phyloP scores from a whole-genome alignment of 2,888 invertebrate species.

The Cremastobaeus sp. region DNA sequence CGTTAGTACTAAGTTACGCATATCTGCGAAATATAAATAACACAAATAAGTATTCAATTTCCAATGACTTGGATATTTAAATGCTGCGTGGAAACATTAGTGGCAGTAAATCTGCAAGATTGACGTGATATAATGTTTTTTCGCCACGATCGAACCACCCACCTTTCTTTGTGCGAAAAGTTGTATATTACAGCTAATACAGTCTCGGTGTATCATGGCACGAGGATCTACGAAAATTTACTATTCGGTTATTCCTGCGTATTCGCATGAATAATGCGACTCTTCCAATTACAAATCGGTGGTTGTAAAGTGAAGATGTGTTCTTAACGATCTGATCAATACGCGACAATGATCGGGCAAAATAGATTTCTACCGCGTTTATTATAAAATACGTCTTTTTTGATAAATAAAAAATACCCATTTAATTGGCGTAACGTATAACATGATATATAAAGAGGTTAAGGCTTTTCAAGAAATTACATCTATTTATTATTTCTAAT shows the following conservation, averaged over 20 bases:
- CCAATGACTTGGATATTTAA: conserved; percentile 47
- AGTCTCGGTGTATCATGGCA: conserved; percentile 60
- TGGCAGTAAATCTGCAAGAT: conserved; percentile 64
- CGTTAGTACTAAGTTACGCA: conserved; percentile 47
- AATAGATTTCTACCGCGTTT: no score
- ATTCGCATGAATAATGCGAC: conserved; percentile 63
- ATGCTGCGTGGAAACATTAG: conserved; percentile 60
- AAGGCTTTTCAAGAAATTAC: no score
- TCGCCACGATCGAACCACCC: conserved; percentile 60
- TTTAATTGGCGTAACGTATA: no score
- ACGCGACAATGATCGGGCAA: no score
- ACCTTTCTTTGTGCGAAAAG: conserved; percentile 53
- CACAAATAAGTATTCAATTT: conserved; percentile 59
- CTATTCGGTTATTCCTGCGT: conserved; percentile 59
- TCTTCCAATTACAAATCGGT: conserved; percentile 65
- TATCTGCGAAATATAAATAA: conserved; percentile 40
- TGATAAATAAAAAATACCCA: no score
- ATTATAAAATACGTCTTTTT: no score
- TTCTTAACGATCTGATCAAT: conserved; percentile 30
- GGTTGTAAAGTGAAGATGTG: conserved; percentile 43
- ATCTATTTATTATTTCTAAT: no score
- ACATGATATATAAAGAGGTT: no score
- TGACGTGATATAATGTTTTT: conserved; percentile 66
- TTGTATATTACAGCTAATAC: conserved; percentile 56
- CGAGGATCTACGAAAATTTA: conserved; percentile 65